phyloP scores from a whole-genome alignment of 2,113 vertebrate species.

The Sinocyclocheilus maitianheensis region DNA sequence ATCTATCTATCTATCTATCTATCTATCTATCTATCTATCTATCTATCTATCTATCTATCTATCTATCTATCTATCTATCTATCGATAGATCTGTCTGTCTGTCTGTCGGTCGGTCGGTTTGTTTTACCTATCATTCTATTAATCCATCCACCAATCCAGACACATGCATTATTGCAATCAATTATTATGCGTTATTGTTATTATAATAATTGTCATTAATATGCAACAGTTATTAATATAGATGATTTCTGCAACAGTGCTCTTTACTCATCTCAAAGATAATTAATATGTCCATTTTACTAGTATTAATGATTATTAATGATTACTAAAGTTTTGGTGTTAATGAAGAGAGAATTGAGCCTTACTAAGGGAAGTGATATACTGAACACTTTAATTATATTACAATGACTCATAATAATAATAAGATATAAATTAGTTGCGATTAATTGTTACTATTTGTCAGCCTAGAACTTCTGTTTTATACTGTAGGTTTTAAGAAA shows the following conservation, averaged over 20 bases:
- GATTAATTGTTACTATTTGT: background rate
- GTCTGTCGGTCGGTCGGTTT: too few species aligned
- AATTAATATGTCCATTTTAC: background rate
- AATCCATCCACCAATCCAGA: too few species aligned
- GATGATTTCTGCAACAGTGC: background rate
- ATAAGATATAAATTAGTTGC: background rate
- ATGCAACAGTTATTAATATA: background rate
- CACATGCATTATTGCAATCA: too few species aligned
- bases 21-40: too few species aligned
- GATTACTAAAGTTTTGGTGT: too few species aligned
- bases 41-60: too few species aligned
- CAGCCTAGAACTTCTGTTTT: background rate
- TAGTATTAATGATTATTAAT: background rate
- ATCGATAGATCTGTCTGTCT: too few species aligned
- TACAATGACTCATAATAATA: background rate
- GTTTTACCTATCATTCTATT: too few species aligned
- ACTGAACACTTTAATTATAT: background rate
- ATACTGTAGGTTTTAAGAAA: background rate
- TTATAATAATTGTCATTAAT: background rate
- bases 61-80: too few species aligned
- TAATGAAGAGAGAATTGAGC: background rate
- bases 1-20: too few species aligned
- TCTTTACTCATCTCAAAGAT: background rate
- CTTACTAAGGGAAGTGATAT: background rate
- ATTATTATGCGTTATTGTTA: too few species aligned